phyloP scores from a whole-genome alignment of 37 sponge, comb jelly and placozoan genomes.

The Spongilla lacustris region DNA sequence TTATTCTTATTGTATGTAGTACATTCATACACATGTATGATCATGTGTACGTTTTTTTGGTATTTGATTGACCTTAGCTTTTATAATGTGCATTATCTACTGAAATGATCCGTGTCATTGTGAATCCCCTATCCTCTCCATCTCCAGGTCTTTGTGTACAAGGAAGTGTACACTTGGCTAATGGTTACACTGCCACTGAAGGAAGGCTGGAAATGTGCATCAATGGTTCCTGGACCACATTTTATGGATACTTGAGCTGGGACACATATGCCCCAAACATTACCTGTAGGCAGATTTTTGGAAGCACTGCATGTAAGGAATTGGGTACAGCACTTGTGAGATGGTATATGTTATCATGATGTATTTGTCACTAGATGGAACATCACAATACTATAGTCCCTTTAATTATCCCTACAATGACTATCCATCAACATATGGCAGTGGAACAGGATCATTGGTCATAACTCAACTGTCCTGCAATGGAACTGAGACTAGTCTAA shows the following conservation, averaged over 20 bases:
- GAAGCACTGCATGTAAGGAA: not conserved
- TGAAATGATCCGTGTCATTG: no score
- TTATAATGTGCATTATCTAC: no score
- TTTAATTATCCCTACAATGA: no score
- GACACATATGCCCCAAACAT: not conserved
- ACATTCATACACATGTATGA: no score
- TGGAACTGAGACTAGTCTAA: not conserved
- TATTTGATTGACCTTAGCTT: no score
- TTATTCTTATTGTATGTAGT: no score
- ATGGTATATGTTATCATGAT: not conserved
- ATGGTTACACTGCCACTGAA: not conserved
- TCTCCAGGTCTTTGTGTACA: not conserved
- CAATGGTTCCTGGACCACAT: not conserved
- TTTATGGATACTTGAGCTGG: not conserved
- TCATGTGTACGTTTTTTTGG: no score
- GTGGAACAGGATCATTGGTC: not conserved
- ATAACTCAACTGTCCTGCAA: not conserved
- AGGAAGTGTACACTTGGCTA: not conserved
- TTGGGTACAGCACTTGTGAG: not conserved
- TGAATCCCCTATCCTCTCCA: no score
- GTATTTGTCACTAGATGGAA: not conserved
- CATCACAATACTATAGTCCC: not conserved
- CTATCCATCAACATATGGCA: not conserved
- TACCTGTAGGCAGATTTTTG: not conserved
- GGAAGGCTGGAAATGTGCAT: not conserved